These are phyloP conservation scores for Poeciliopsis retropinna DNA, from an alignment of 2,113 vertebrate species.

Conservation along the genomic window DNA sequence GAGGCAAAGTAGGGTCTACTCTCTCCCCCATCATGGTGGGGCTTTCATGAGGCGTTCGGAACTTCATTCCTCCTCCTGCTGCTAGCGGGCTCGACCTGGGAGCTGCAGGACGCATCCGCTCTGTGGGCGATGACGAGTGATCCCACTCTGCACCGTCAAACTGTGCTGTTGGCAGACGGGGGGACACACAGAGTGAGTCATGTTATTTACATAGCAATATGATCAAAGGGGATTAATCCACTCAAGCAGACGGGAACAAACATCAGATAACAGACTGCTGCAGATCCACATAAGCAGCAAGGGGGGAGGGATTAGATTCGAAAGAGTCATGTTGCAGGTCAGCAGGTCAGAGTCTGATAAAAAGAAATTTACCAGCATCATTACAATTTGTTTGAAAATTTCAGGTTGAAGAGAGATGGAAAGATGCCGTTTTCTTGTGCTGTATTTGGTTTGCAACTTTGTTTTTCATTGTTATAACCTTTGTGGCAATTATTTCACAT, in stretches of 20 bases:
- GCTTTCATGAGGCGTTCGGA: slow-evolving; percentile 87
- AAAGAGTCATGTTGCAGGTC: slow-evolving; percentile 4
- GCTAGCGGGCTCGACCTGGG: slow-evolving; percentile 83
- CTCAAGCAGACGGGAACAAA: slow-evolving; percentile 44
- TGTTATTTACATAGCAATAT: slow-evolving; percentile 40
- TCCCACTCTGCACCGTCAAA: slow-evolving; percentile 89
- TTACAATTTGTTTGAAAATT: slow-evolving; percentile 29
- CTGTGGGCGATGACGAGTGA: slow-evolving; percentile 85
- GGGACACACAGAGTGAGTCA: slow-evolving; percentile 46
- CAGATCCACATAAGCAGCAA: slow-evolving; percentile 3
- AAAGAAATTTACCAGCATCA: slow-evolving; percentile 33
- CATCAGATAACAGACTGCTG: slow-evolving; percentile 42
- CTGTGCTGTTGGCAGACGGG: slow-evolving; percentile 81
- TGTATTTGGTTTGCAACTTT: not conserved
- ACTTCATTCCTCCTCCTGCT: slow-evolving; percentile 86
- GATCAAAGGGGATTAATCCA: slow-evolving; percentile 53
- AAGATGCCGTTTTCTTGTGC: not conserved
- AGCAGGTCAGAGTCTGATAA: slow-evolving; percentile 14
- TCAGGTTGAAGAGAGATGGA: slow-evolving; percentile 2
- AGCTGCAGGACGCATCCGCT: slow-evolving; percentile 79
- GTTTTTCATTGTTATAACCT: slow-evolving; percentile 4
- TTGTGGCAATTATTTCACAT: slow-evolving; percentile 8
- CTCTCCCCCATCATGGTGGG: slow-evolving; percentile 85
- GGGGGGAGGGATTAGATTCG: slow-evolving; percentile 3
- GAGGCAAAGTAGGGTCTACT: slow-evolving; percentile 89